phyloP scores from a whole-genome alignment of 2,888 invertebrate genomes.

The Lasioglossum malachurum region DNA sequence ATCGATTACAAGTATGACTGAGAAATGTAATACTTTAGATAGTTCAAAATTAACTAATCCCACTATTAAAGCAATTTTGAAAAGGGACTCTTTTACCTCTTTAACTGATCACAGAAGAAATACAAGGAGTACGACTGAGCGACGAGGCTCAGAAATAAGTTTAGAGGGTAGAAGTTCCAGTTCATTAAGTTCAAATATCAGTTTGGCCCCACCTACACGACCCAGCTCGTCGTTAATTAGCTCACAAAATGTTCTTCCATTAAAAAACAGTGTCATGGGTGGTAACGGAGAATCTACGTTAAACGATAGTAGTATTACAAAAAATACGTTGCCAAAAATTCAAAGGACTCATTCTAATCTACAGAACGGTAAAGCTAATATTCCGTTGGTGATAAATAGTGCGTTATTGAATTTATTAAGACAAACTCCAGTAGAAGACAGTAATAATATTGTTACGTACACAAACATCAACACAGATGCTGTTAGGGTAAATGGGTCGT shows the following conservation, averaged over 20 bases:
- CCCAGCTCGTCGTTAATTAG: constrained; percentile 80
- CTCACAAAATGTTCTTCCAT: constrained; percentile 74
- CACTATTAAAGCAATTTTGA: constrained; percentile 71
- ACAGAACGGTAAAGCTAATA: constrained; percentile 80
- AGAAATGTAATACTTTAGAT: constrained; percentile 79
- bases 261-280: constrained; percentile 67
- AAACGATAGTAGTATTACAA: constrained; percentile 62
- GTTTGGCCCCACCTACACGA: constrained; percentile 75
- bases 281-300: constrained; percentile 62
- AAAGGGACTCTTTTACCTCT: constrained; percentile 76
- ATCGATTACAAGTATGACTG: constrained; percentile 74
- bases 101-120: constrained; percentile 75
- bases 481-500: constrained; percentile 78
- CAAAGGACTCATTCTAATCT: constrained; percentile 76
- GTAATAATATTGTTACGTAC: constrained; percentile 77
- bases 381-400: constrained; percentile 82
- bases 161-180: constrained; percentile 75
- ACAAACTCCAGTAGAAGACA: constrained; percentile 78
- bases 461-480: constrained; percentile 80
- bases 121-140: constrained; percentile 53
- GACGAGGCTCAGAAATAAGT: constrained; percentile 74
- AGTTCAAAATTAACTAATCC: constrained; percentile 69
- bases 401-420: constrained; percentile 80
- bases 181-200: constrained; percentile 75
- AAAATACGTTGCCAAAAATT: constrained; percentile 72